Conservation (phyloP, 2,888 invertebrate species). For the Zaprionus obscuricornis region DNA sequence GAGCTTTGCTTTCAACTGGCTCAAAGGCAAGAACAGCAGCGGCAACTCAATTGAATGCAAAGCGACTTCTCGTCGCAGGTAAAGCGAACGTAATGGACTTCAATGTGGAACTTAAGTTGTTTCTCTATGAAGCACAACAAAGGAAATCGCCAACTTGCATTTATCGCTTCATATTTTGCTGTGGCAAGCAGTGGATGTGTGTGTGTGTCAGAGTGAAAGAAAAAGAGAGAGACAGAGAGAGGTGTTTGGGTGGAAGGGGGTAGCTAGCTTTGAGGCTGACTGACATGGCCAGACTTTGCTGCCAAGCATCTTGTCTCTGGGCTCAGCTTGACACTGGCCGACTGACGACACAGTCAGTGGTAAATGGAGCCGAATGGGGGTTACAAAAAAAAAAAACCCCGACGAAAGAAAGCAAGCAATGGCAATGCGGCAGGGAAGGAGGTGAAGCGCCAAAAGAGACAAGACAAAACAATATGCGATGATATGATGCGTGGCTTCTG, state of each 20-base stretch:
- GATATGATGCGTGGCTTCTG: conserved; percentile 65
- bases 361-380: not conserved
- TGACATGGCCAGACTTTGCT: conserved; percentile 51
- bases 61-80: too few relatives aligned
- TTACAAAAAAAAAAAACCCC: too few relatives aligned
- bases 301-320: conserved; percentile 66
- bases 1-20: not conserved
- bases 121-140: conserved; percentile 51
- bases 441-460: conserved; percentile 3
- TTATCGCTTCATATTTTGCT: conserved; percentile 49
- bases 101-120: conserved; percentile 34
- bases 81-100: conserved; percentile 51
- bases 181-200: not conserved
- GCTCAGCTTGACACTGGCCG: conserved; percentile 54
- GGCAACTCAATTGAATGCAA: not conserved
- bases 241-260: not conserved
- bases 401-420: not conserved
- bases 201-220: not conserved
- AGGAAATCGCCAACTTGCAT: conserved; percentile 75
- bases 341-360: conserved; percentile 1
- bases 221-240: conserved; percentile 1
- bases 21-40: not conserved
- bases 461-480: conserved; percentile 54
- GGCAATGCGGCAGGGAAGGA: too few relatives aligned
- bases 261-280: conserved; percentile 3